Base-by-base conservation (phyloP, 1,140 invertebrate species). In the Oncopeltus fasciatus region DNA sequence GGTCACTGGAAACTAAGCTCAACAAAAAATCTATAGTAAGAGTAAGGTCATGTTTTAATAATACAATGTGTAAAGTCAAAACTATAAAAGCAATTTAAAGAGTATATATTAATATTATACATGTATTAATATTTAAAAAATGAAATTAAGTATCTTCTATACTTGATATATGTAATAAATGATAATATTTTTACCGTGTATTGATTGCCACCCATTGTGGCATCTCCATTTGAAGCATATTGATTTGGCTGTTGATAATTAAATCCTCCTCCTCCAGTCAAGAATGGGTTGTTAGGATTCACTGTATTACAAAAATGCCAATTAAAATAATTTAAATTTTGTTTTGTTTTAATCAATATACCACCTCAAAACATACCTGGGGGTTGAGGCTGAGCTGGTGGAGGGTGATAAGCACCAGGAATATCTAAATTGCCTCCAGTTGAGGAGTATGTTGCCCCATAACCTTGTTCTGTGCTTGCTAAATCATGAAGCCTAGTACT, bases 401-500 rank as follows among this genome's bases (percentile, higher is more conserved):
- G 49, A 8, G 18, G 49, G 16, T 53, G 56, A 57, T 57, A 38
- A n/a, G 29, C 38, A 20, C 82, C 83, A 58, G 83, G 83, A 67
- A 86, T 78, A 65, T 81, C 79, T 44, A 86, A 73, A 67, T 80
- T 85, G 28, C 81, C 80, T 27, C 80, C 81, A 63, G 78, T 71
- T 44, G 74, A 77, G 14, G 80, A 80, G 68, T 84, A 82, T 69
- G 84, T 85, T 57, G 86, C 84, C 60, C 86, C 86, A 72, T 89
- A 89, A 16, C 77, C 73, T 33, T 66, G 67, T 28, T 87, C 83
- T 67, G 82, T 79, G 66, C 78, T 77, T 1, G 80, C 78, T 66
- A 90, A 73, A 68, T 89, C 88, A 67, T 88, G 83, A 28, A 90
- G 76, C 65, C 86, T 81, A 56, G 80, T 84, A 67, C 87, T 92